Percentiles rank a stretch among this genome's conserved stretches.
Conservation (phyloP, 2,797 vertebrate genomes). For the Spondyliosoma cantharus region DNA sequence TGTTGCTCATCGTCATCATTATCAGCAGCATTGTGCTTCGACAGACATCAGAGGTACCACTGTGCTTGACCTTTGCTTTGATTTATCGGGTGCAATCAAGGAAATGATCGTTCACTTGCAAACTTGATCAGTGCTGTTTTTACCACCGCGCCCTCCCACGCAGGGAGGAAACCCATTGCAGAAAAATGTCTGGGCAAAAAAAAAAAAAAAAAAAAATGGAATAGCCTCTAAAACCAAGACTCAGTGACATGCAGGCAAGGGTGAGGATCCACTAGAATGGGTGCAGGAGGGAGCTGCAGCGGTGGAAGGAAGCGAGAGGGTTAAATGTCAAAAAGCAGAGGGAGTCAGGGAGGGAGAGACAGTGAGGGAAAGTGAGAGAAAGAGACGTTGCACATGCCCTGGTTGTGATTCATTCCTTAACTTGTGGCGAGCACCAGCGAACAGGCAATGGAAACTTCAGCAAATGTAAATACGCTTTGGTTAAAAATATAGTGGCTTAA, state of each 20-base stretch:
- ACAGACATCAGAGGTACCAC: conserved; percentile 26
- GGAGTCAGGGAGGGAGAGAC: conserved; percentile 48
- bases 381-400: conserved; percentile 81
- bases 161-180: conserved; percentile 50
- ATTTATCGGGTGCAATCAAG: conserved; percentile 67
- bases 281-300: conserved; percentile 29
- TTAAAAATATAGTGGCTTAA: conserved; percentile 90
- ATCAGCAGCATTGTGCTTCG: conserved; percentile 22
- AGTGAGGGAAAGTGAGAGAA: conserved; percentile 66
- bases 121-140: conserved; percentile 70
- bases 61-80: conserved; percentile 45
- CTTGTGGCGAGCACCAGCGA: conserved; percentile 84
- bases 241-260: conserved; percentile 27
- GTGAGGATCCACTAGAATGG: conserved; percentile 17
- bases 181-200: conserved; percentile 34
- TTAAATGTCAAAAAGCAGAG: conserved; percentile 64
- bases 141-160: conserved; percentile 62
- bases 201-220: conserved; percentile 45
- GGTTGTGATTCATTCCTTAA: conserved; percentile 86
- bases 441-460: conserved; percentile 90
- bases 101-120: conserved; percentile 71
- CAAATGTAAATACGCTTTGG: conserved; percentile 89
- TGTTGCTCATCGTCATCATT: conserved; percentile 18
- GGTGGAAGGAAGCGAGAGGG: conserved; percentile 48
- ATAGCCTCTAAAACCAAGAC: conserved; percentile 34